Base-by-base conservation (phyloP, 2,888 invertebrate species). In the Nomada flava region DNA sequence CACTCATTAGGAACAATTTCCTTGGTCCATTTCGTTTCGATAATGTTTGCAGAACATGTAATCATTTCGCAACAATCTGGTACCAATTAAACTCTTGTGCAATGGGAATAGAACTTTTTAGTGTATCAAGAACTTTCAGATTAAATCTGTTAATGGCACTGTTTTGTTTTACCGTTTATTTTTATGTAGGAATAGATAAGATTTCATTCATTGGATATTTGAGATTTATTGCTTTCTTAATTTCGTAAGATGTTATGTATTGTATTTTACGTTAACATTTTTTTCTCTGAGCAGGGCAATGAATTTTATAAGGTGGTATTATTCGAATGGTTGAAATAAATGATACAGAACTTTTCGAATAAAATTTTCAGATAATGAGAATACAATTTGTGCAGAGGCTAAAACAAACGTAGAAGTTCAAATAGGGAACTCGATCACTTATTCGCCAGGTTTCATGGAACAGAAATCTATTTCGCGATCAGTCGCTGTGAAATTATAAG, bases 401-500 rank as follows among this genome's bases (percentile, higher is more conserved):
- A 26, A n/a, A 60, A 68, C 42, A 42, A 60, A 68, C 44, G 18
- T 11, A 26, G 10, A 26, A 57, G 26, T n/a, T 36, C n/a, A 15
- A 53, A 44, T 53, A 26, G 26, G 23, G 5, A 7, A 44, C 47
- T 47, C 50, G 50, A 42, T 63, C 62, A 74, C 62, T 59, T 74
- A 74, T 74, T 68, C 74, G 50, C n/a, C 50, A 57, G n/a, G 42
- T 55, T 64, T 26, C 42, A 9, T 11, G 55, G 26, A 44, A 44
- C 23, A 59, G 60, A 67, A 73, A 77, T 77, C 36, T 67, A 73
- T 52, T 52, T 15, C 18, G 13, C n/a, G 44, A 5, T 18, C 13
- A 11, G 44, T 4, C 20, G 36, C 60, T 53, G 62, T 62, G 60
- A 63, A 68, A 74, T 74, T 68, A 68, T 74, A 74, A 68, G 63